Conservation (phyloP, 1,140 invertebrate genomes). For the Heliconius himera region DNA sequence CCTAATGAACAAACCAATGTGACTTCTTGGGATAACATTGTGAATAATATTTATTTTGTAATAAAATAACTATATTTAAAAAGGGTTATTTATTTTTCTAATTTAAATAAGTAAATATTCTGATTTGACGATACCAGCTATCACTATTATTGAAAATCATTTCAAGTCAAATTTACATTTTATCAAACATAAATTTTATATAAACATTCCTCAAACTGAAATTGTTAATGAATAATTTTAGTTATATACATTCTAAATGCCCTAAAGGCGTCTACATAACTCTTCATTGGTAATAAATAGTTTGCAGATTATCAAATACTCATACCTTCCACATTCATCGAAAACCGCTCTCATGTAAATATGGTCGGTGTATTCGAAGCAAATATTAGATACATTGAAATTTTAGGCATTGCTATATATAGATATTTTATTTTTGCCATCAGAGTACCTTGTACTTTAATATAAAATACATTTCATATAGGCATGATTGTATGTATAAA, state of each 20-base stretch:
- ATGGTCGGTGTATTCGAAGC: neutral
- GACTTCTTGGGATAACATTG: neutral
- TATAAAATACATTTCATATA: neutral
- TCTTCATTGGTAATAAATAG: neutral
- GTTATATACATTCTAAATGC: neutral
- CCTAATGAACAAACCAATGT: neutral
- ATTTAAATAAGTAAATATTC: too few relatives aligned
- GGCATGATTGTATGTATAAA: too few relatives aligned
- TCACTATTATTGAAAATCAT: too few relatives aligned
- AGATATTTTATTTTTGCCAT: neutral
- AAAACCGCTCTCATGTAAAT: slow-evolving; percentile 22
- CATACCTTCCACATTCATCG: neutral
- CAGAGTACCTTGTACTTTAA: neutral
- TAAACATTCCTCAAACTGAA: too few relatives aligned
- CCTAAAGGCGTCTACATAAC: neutral
- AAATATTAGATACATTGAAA: slow-evolving; percentile 1
- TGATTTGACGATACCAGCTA: too few relatives aligned
- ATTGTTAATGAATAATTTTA: neutral
- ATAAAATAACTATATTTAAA: neutral
- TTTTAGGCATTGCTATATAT: neutral
- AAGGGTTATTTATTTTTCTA: too few relatives aligned
- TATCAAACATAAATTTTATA: too few relatives aligned
- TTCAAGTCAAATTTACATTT: too few relatives aligned
- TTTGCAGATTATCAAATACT: neutral
- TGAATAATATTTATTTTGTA: neutral